Evolutionary conservation across 35 echinoderm and acorn worm species (phyloP).

Genomic region (Apostichopus japonicus): DNA sequence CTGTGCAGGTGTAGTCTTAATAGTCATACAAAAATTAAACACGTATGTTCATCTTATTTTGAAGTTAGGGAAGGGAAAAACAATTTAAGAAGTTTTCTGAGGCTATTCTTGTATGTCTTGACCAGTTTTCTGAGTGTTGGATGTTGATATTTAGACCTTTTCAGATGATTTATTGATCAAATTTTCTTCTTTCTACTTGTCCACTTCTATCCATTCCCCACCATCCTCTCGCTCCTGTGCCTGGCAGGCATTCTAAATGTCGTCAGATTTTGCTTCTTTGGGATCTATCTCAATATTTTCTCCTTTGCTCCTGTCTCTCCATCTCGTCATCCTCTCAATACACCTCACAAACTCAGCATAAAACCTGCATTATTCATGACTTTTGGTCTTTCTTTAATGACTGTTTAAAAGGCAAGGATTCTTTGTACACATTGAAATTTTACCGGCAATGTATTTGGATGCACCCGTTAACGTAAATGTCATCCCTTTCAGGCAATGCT

Average conservation of each 20-base stretch:
- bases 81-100: too few relatives aligned
- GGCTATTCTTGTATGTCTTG: too few relatives aligned
- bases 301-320: not conserved
- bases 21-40: too few relatives aligned
- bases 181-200: too few relatives aligned
- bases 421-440: not conserved
- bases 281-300: not conserved
- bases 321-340: too few relatives aligned
- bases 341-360: too few relatives aligned
- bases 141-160: too few relatives aligned
- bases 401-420: not conserved
- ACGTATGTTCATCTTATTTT: too few relatives aligned
- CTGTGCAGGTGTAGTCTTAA: too few relatives aligned
- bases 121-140: too few relatives aligned
- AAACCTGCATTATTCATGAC: conserved; percentile 37
- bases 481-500: not conserved
- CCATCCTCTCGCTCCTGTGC: not conserved
- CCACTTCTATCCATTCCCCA: not conserved
- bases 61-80: too few relatives aligned
- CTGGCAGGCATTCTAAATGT: not conserved
- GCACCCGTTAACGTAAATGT: conserved; percentile 15
- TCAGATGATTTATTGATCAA: too few relatives aligned
- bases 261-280: not conserved
- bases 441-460: not conserved
- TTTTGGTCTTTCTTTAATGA: not conserved